Evolutionary conservation across 2,797 vertebrate species (phyloP).

Genomic region (Lithobates sylvaticus): DNA sequence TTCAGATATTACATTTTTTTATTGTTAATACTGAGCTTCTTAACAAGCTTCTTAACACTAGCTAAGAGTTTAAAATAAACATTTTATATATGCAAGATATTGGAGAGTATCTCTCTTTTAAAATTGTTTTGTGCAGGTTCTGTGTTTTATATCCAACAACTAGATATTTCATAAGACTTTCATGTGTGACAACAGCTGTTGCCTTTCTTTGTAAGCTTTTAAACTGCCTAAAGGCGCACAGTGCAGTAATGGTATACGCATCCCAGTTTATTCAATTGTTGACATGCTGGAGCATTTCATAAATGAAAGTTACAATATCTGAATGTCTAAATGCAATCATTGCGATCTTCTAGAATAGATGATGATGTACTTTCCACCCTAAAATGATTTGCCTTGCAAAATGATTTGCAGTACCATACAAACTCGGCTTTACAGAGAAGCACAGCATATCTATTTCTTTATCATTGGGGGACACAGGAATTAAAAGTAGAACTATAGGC

Average conservation of each 20-base stretch:
- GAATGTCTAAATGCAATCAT: too few relatives aligned
- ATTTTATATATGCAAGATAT: not conserved
- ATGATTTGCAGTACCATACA: too few relatives aligned
- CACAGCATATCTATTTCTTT: too few relatives aligned
- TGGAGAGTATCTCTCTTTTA: not conserved
- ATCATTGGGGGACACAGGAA: too few relatives aligned
- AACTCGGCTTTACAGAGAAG: too few relatives aligned
- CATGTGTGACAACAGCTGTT: conserved; percentile 13
- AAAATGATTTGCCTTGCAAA: too few relatives aligned
- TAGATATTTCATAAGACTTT: conserved; percentile 7
- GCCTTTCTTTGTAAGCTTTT: not conserved
- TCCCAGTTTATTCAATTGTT: not conserved
- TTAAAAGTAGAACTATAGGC: too few relatives aligned
- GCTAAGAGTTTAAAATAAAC: not conserved
- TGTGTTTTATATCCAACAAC: not conserved
- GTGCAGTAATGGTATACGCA: not conserved
- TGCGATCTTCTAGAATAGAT: too few relatives aligned
- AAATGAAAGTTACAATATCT: too few relatives aligned
- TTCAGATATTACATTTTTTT: too few relatives aligned
- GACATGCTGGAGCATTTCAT: not conserved
- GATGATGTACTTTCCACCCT: too few relatives aligned
- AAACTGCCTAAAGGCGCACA: not conserved
- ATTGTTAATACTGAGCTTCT: not conserved
- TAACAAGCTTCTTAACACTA: not conserved
- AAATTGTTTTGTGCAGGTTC: not conserved